Evolutionary conservation across 2,888 invertebrate species (phyloP).

Genomic region (Euclidia mi): DNA sequence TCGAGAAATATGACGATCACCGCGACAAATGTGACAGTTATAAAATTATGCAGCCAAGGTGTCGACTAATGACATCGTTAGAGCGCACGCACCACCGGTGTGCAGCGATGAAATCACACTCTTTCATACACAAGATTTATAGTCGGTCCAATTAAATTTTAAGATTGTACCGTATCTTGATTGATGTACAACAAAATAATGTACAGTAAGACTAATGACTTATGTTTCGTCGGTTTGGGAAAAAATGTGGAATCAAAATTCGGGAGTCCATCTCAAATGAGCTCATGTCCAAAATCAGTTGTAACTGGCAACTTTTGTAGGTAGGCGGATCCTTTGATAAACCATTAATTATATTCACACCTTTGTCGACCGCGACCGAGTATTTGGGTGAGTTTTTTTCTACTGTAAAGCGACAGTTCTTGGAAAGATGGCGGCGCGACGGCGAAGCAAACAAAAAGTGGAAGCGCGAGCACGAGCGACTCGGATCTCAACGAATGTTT

Average conservation of each 20-base stretch:
- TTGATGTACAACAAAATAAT: slow-evolving; percentile 66
- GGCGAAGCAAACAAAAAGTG: slow-evolving; percentile 71
- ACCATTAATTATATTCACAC: slow-evolving; percentile 89
- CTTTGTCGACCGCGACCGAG: slow-evolving; percentile 73
- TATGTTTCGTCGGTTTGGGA: slow-evolving; percentile 27
- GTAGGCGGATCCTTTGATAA: slow-evolving; percentile 81
- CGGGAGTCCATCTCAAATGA: slow-evolving; percentile 58
- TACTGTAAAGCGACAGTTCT: slow-evolving; percentile 78
- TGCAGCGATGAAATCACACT: slow-evolving; percentile 58
- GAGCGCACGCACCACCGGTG: slow-evolving; percentile 42
- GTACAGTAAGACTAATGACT: slow-evolving; percentile 51
- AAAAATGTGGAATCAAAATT: slow-evolving; percentile 52
- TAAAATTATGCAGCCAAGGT: slow-evolving; percentile 62
- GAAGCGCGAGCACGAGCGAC: slow-evolving; percentile 77
- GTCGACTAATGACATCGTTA: slow-evolving; percentile 62
- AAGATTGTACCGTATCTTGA: slow-evolving; percentile 62
- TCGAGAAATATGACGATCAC: slow-evolving; percentile 59
- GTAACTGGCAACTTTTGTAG: slow-evolving; percentile 58
- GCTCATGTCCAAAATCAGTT: slow-evolving; percentile 68
- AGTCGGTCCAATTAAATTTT: slow-evolving; percentile 67
- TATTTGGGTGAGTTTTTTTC: slow-evolving; percentile 63
- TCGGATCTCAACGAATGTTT: slow-evolving; percentile 66
- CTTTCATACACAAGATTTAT: slow-evolving; percentile 67
- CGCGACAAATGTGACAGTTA: slow-evolving; percentile 63
- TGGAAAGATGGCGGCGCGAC: slow-evolving; percentile 75